A percentile compares a stretch with the other conserved stretches of the same genome.
phyloP scores from a whole-genome alignment of 2,113 vertebrate genomes.

The Ophiodon elongatus region DNA sequence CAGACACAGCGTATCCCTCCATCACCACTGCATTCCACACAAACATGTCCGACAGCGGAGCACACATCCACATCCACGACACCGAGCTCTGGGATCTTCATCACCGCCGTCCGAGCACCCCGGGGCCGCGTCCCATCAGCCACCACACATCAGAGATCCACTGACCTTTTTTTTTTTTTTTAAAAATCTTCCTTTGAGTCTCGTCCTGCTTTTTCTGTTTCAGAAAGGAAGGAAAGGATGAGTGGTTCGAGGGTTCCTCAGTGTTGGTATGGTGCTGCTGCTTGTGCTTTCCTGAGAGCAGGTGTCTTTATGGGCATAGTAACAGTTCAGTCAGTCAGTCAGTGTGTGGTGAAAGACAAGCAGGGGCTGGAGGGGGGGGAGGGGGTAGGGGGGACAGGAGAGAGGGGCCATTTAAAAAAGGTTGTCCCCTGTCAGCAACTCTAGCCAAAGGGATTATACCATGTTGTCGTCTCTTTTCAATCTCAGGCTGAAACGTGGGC shows the following conservation, averaged over 20 bases:
- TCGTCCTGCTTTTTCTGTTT: constrained; percentile 5
- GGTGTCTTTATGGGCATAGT: constrained; percentile 63
- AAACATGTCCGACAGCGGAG: constrained; percentile 28
- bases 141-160: constrained; percentile 41
- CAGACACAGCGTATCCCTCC: neutral
- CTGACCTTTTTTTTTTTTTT: constrained; percentile 67
- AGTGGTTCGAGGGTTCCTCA: constrained; percentile 24
- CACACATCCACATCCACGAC: constrained; percentile 23
- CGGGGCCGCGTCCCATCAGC: neutral
- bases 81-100: neutral
- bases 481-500: constrained; percentile 77
- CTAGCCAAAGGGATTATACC: constrained; percentile 84
- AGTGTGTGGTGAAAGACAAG: constrained; percentile 62
- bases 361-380: constrained; percentile 37
- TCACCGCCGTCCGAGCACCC: neutral
- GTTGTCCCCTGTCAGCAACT: constrained; percentile 87
- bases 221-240: neutral
- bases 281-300: constrained; percentile 43
- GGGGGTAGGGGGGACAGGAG: constrained; percentile 55
- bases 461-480: constrained; percentile 82
- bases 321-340: constrained; percentile 31
- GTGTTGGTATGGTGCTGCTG: constrained; percentile 48
- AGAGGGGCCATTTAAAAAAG: constrained; percentile 79
- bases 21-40: constrained; percentile 10
- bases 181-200: neutral